Conservation (phyloP, 92 coral and sea anemone genomes). For the Pocillopora meandrina region DNA sequence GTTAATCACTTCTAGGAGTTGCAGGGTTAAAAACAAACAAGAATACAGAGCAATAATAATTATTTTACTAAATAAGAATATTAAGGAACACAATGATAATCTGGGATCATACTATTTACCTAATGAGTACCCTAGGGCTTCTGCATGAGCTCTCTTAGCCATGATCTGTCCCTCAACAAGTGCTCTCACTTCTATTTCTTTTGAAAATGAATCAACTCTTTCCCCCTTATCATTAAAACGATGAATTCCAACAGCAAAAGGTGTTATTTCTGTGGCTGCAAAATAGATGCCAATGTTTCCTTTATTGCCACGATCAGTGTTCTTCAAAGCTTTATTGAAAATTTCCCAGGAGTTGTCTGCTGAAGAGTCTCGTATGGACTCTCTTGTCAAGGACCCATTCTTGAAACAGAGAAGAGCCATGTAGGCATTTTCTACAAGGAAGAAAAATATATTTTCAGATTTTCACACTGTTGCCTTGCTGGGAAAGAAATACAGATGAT, state of each 20-base stretch:
- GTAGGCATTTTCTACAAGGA: slow-evolving; percentile 76
- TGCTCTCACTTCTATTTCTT: slow-evolving; percentile 89
- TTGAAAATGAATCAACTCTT: slow-evolving; percentile 71
- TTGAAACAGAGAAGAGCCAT: slow-evolving; percentile 97
- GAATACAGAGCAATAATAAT: too few relatives aligned
- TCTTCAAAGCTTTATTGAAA: slow-evolving; percentile 70
- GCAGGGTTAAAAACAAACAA: too few relatives aligned
- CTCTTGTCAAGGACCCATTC: slow-evolving; percentile 95
- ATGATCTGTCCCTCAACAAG: slow-evolving; percentile 92
- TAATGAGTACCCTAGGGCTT: slow-evolving; percentile 79
- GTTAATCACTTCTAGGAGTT: too few relatives aligned
- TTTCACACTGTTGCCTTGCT: too few relatives aligned
- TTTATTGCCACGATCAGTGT: slow-evolving; percentile 84
- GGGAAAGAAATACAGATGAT: neutral
- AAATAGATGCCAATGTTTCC: slow-evolving; percentile 97
- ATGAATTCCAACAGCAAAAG: slow-evolving; percentile 91
- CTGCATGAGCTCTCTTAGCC: slow-evolving; percentile 97
- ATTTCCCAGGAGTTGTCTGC: slow-evolving; percentile 88
- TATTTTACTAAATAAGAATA: neutral
- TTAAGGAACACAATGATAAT: neutral
- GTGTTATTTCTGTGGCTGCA: slow-evolving; percentile 89
- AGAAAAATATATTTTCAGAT: neutral
- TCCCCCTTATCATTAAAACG: slow-evolving; percentile 75
- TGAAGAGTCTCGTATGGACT: slow-evolving; percentile 78
- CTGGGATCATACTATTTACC: slow-evolving; percentile 39